Evolutionary conservation across 2,113 vertebrate genomes (phyloP), one percentile per base, ranked within the genome.

Genomic region (Ancistrus triradiatus): DNA sequence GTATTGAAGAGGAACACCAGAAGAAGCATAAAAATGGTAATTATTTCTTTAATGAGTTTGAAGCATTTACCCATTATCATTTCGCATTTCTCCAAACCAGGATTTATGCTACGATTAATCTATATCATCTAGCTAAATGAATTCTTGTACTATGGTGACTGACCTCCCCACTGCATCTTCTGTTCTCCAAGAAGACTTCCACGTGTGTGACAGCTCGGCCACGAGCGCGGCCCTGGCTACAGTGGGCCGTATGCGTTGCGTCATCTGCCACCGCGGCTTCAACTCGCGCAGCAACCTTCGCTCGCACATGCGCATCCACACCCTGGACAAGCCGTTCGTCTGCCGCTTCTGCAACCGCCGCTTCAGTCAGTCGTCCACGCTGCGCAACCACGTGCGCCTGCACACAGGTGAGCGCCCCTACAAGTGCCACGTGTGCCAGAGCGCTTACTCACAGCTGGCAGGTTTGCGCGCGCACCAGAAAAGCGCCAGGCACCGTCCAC

Each of bases 401-500:
- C 92, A 94, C 87, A 94, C 92, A 0, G 92, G 92, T n/a, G 92
- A 94, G 83, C 89, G 91, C 7, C 92, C 92, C 17, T 94, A 94
- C 84, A 93, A 93, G 80, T 94, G 92, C 81, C 92, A 92, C 77
- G 91, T 94, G 59, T 98, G 95, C 85, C 94, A 96, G 79, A 98
- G 95, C 7, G 96, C 96, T 47, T 98, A 98, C 58, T 96, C 93
- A 0, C 95, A 98, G 90, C 90, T 98, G 44, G 95, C 96, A 0
- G 95, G 95, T 8, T 88, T 98, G 63, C 86, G 96, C 19, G 96
- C 96, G 0, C 96, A 98, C 75, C 95, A 98, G 87, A 98, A 98
- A 73, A 97, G 95, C 11, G 96, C 96, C 14, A 72, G 95, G 37
- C 96, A 98, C 77, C 90, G 95, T 33, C 96, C 96, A 1, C 75